These are phyloP conservation scores for Augochlorella aurata DNA, from an alignment of 2,888 invertebrate species.

Conservation along the genomic window DNA sequence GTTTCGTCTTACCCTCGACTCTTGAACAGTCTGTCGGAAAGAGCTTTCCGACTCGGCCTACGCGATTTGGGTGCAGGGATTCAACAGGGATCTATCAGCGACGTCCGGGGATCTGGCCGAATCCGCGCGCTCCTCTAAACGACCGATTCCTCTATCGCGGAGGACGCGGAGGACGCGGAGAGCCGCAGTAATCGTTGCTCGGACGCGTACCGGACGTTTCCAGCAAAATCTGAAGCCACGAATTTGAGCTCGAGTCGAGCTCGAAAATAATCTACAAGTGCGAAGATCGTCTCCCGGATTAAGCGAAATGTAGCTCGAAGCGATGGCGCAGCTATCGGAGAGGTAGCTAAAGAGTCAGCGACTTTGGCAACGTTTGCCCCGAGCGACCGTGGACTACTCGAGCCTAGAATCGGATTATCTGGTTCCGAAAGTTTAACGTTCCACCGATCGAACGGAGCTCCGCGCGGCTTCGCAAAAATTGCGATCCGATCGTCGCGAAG, in stretches of 20 bases:
- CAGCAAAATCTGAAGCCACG: no score
- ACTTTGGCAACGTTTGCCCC: not conserved
- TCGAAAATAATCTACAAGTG: no score
- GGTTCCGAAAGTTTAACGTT: no score
- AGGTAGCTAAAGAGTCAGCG: no score
- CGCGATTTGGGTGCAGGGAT: not conserved
- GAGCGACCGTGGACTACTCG: not conserved
- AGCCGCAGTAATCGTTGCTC: no score
- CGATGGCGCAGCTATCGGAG: no score
- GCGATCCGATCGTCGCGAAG: not conserved
- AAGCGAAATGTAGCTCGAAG: no score
- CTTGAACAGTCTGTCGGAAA: slow-evolving; percentile 39
- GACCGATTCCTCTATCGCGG: not conserved
- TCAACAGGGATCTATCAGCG: not conserved
- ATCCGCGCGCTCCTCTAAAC: not conserved
- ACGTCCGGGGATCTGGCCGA: not conserved
- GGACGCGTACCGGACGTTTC: no score
- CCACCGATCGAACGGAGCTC: not conserved
- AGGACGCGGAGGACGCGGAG: not conserved
- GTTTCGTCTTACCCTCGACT: slow-evolving; percentile 48
- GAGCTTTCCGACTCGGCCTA: slow-evolving; percentile 31
- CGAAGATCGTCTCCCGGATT: no score
- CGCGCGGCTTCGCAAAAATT: not conserved
- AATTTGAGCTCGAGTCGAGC: no score
- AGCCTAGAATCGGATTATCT: not conserved